phyloP scores from a whole-genome alignment of 2,888 invertebrate species.

The Campoplex nolae region DNA sequence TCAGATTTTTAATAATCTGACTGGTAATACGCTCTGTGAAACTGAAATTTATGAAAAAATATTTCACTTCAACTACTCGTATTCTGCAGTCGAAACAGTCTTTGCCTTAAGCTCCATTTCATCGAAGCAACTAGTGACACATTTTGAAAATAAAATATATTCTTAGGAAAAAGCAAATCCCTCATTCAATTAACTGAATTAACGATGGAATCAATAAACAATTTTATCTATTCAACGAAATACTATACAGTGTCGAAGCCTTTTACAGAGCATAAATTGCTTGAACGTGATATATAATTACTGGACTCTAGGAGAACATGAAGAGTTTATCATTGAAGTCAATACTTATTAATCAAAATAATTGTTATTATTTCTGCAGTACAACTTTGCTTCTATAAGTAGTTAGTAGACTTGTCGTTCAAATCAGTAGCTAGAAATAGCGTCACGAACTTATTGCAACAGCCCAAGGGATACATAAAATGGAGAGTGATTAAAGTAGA shows the following conservation, averaged over 20 bases:
- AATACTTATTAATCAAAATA: neutral
- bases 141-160: too few relatives aligned
- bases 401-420: neutral
- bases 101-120: too few relatives aligned
- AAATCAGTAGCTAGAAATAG: neutral
- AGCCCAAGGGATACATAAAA: neutral
- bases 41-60: neutral
- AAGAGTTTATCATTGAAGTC: neutral
- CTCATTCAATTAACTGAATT: too few relatives aligned
- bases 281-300: too few relatives aligned
- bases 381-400: neutral
- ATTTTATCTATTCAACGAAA: too few relatives aligned
- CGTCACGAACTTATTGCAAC: neutral
- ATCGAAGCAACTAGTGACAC: too few relatives aligned
- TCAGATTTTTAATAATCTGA: neutral
- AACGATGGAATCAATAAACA: too few relatives aligned
- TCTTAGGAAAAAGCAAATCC: too few relatives aligned
- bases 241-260: too few relatives aligned
- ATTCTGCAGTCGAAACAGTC: neutral
- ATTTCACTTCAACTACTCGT: neutral
- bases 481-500: neutral
- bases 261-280: too few relatives aligned
- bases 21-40: neutral
- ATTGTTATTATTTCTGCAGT: neutral
- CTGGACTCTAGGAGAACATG: neutral